Conservation (phyloP, 2,888 invertebrate genomes). For the Phorcus lineatus region DNA sequence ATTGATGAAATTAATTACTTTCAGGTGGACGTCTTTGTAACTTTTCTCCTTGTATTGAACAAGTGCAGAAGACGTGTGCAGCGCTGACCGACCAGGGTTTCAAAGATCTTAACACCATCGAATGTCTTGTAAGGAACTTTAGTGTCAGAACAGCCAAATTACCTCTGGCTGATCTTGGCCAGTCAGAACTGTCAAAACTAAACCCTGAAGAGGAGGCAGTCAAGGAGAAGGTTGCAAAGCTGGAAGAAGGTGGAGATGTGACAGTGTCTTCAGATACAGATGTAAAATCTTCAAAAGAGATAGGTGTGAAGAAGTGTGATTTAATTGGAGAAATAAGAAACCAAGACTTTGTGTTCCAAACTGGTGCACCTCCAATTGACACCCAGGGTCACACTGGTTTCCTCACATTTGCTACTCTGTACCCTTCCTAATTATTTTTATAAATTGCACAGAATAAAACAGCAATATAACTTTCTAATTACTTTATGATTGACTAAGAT, state of each 20-base stretch:
- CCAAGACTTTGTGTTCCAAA: conserved; percentile 58
- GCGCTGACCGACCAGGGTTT: conserved; percentile 86
- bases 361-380: conserved; percentile 83
- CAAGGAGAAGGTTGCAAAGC: neutral
- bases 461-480: no score
- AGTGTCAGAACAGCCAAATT: conserved; percentile 67
- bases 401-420: conserved; percentile 93
- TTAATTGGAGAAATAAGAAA: conserved; percentile 47
- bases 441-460: neutral
- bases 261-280: conserved; percentile 5
- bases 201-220: neutral
- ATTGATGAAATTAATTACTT: conserved; percentile 34
- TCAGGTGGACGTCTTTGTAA: conserved; percentile 95
- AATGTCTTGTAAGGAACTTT: conserved; percentile 79
- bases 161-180: conserved; percentile 56
- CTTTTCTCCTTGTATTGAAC: conserved; percentile 99
- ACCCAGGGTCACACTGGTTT: conserved; percentile 97
- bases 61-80: conserved; percentile 92
- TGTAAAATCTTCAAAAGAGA: neutral
- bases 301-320: conserved; percentile 48
- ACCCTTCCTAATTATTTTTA: conserved; percentile 64
- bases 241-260: neutral
- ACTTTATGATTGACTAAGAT: no score
- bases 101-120: conserved; percentile 89
- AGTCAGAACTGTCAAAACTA: neutral